Evolutionary conservation across 2,888 invertebrate genomes (phyloP).

Genomic region (Polymixis lichenea): DNA sequence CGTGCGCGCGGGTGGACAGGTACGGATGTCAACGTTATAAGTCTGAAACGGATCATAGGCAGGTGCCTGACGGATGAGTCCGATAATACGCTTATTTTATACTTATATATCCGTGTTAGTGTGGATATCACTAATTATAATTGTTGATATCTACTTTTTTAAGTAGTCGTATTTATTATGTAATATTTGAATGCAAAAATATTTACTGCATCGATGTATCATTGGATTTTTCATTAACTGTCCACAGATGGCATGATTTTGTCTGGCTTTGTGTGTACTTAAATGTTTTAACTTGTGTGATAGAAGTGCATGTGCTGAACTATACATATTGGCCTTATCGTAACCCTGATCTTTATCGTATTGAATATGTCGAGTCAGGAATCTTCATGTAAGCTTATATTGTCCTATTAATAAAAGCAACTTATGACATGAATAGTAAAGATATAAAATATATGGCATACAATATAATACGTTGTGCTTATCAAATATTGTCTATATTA

Average conservation of each 20-base stretch:
- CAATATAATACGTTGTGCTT: slow-evolving; percentile 33
- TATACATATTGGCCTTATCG: slow-evolving; percentile 59
- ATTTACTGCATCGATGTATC: slow-evolving; percentile 77
- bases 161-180: slow-evolving; percentile 82
- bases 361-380: slow-evolving; percentile 42
- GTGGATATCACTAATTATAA: slow-evolving; percentile 83
- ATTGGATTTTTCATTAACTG: slow-evolving; percentile 73
- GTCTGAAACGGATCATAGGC: slow-evolving; percentile 88
- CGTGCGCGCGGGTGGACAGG: slow-evolving; percentile 52
- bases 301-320: slow-evolving; percentile 56
- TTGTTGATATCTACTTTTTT: slow-evolving; percentile 86
- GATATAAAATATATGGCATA: slow-evolving; percentile 29
- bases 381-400: slow-evolving; percentile 28
- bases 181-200: slow-evolving; percentile 74
- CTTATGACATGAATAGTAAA: slow-evolving; percentile 32
- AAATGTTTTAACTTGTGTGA: slow-evolving; percentile 58
- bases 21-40: slow-evolving; percentile 81
- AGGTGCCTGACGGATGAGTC: slow-evolving; percentile 84
- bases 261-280: slow-evolving; percentile 61
- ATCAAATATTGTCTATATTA: slow-evolving; percentile 40
- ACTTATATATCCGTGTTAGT: slow-evolving; percentile 87
- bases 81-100: slow-evolving; percentile 90
- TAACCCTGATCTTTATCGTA: slow-evolving; percentile 45
- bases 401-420: slow-evolving; percentile 42
- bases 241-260: slow-evolving; percentile 66